phyloP scores from a whole-genome alignment of 2,888 invertebrate species.

The Luperina nickerlii region DNA sequence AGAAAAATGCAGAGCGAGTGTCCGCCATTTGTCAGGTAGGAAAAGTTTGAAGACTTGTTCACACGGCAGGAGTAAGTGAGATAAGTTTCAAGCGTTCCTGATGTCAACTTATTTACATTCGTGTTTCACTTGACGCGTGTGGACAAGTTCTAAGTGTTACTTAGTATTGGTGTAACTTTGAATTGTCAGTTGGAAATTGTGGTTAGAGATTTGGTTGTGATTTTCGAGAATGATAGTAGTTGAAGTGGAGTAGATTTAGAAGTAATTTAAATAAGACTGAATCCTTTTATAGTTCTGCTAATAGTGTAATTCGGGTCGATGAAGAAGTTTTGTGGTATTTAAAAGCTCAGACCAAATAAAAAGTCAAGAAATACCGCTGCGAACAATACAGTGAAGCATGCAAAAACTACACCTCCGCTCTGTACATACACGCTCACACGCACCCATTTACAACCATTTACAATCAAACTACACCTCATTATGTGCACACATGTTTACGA shows the following conservation, averaged over 20 bases:
- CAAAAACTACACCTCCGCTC: no score
- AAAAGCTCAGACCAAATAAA: no score
- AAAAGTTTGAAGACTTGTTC: constrained; percentile 58
- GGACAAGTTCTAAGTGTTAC: constrained; percentile 36
- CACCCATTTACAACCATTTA: no score
- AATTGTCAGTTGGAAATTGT: constrained; percentile 10
- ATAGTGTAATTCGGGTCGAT: neutral
- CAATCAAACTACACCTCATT: no score
- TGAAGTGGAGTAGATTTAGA: neutral
- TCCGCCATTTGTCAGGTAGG: constrained; percentile 44
- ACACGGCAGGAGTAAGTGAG: constrained; percentile 37
- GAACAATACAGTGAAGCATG: no score
- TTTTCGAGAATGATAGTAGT: neutral
- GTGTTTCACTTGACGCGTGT: constrained; percentile 27
- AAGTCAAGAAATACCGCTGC: no score
- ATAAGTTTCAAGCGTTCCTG: constrained; percentile 52
- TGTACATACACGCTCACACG: no score
- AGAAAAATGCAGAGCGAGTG: constrained; percentile 31
- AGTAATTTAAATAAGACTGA: neutral
- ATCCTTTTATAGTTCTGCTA: neutral
- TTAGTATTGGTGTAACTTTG: constrained; percentile 25
- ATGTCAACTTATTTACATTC: constrained; percentile 57
- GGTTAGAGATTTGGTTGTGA: neutral
- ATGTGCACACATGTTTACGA: no score
- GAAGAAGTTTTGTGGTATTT: neutral